These are phyloP conservation scores for Lasaia peninsularis DNA, from an alignment of 1,140 invertebrate species.

Conservation along the genomic window DNA sequence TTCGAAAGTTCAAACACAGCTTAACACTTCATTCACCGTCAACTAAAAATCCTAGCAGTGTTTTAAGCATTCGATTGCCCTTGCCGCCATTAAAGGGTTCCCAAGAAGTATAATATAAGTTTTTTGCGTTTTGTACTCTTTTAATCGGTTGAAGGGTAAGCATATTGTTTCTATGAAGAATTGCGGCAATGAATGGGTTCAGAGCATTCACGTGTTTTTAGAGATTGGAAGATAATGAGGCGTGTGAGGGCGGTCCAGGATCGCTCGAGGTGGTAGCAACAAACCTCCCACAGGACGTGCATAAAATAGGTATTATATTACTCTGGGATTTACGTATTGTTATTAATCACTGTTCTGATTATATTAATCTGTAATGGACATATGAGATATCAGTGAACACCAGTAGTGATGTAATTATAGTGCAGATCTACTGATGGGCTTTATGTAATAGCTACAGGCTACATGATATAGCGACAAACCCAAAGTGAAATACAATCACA, in stretches of 20 bases:
- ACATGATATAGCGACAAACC: too few species aligned
- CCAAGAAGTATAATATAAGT: slow-evolving; percentile 65
- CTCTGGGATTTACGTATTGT: not conserved
- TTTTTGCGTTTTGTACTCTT: slow-evolving; percentile 67
- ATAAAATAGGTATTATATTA: slow-evolving; percentile 11
- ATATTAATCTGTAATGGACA: not conserved
- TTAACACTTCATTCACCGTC: slow-evolving; percentile 39
- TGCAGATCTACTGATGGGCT: too few species aligned
- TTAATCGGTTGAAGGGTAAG: slow-evolving; percentile 62
- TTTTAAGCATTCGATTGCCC: slow-evolving; percentile 75
- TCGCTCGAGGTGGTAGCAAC: slow-evolving; percentile 52
- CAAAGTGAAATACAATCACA: too few species aligned
- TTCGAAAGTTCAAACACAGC: not conserved
- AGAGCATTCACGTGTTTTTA: slow-evolving; percentile 51
- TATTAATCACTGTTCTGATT: not conserved
- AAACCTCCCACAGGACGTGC: slow-evolving; percentile 51
- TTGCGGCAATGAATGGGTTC: slow-evolving; percentile 64
- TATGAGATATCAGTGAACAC: too few species aligned
- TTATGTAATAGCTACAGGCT: not conserved
- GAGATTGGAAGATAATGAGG: slow-evolving; percentile 63
- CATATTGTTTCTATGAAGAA: slow-evolving; percentile 69
- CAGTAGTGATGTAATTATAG: too few species aligned
- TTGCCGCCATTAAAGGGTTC: slow-evolving; percentile 69
- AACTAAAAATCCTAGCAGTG: slow-evolving; percentile 66
- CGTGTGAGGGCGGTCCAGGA: slow-evolving; percentile 54